Percentiles rank a stretch among this genome's conserved stretches.
Evolutionary conservation across 2,888 invertebrate species (phyloP).

Genomic region (Oxyscelio sp.): DNA sequence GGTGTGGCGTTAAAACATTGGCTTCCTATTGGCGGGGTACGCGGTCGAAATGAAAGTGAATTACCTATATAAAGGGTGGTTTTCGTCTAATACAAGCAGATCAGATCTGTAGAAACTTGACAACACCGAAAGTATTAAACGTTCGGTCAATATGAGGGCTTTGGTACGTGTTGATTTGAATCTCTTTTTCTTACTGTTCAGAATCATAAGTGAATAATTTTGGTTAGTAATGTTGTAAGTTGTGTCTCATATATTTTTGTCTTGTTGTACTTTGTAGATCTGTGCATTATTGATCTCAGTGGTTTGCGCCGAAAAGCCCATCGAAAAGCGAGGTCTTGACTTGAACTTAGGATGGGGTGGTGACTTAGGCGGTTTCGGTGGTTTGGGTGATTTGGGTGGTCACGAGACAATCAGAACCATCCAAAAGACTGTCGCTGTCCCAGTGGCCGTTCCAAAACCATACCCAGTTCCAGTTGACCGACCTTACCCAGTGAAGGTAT

Average conservation of each 20-base stretch:
- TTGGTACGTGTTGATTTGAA: conserved; percentile 83
- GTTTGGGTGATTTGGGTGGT: conserved; percentile 72
- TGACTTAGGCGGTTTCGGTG: conserved; percentile 56
- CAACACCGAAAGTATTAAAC: conserved; percentile 78
- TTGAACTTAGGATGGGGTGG: conserved; percentile 45
- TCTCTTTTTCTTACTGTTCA: background rate
- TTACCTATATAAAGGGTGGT: conserved; percentile 88
- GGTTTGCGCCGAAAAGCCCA: conserved; percentile 85
- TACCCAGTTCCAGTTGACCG: conserved; percentile 89
- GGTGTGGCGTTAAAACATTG: conserved; percentile 87
- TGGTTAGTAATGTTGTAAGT: background rate
- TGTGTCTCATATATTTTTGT: background rate
- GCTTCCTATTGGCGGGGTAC: conserved; percentile 85
- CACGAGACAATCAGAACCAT: conserved; percentile 84
- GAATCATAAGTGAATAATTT: background rate
- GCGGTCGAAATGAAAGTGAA: conserved; percentile 87
- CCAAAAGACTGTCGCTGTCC: conserved; percentile 88
- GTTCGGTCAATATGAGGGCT: conserved; percentile 84
- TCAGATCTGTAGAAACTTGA: conserved; percentile 80
- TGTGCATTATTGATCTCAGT: conserved; percentile 88
- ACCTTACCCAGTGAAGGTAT: conserved; percentile 88
- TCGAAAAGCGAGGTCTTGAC: conserved; percentile 84
- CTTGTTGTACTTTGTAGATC: conserved; percentile 87
- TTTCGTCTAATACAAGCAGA: conserved; percentile 83
- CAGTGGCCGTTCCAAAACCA: conserved; percentile 77